Percentiles rank a stretch among this genome's conserved stretches.
phyloP scores from a whole-genome alignment of 2,797 vertebrate genomes.

The Todus mexicanus region DNA sequence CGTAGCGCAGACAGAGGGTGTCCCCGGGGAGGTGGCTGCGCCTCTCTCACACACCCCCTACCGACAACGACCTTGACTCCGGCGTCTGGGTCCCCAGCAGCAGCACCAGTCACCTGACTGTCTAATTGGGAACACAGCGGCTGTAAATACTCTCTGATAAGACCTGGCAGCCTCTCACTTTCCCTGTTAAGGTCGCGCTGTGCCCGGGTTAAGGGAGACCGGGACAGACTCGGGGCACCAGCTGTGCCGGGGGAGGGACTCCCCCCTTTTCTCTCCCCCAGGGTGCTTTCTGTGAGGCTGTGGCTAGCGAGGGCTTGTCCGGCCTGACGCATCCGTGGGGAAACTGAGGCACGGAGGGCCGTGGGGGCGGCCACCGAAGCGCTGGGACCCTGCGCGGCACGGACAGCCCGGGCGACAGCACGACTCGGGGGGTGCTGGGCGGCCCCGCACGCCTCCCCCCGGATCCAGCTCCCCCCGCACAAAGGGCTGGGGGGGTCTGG shows the following conservation, averaged over 20 bases:
- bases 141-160: slow-evolving; percentile 75
- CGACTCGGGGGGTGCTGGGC: not conserved
- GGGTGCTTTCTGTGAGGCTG: not conserved
- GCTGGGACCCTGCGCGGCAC: rapidly evolving
- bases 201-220: slow-evolving; percentile 23
- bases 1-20: rapidly evolving
- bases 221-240: not conserved
- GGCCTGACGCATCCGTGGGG: rapidly evolving
- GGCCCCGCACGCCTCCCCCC: not conserved
- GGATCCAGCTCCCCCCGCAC: not conserved
- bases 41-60: not conserved
- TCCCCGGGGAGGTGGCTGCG: not conserved
- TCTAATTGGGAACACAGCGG: slow-evolving; percentile 70
- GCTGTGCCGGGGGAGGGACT: rapidly evolving
- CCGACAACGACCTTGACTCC: slow-evolving; percentile 59
- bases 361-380: rapidly evolving
- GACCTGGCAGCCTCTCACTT: slow-evolving; percentile 62
- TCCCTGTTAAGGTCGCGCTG: slow-evolving; percentile 61
- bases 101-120: slow-evolving; percentile 72
- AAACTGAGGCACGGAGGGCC: not conserved
- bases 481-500: not conserved
- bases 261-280: too few relatives aligned
- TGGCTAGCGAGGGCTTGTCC: too few relatives aligned
- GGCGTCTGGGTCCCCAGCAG: slow-evolving; percentile 67
- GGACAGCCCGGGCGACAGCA: not conserved